Base-by-base conservation (phyloP, 2,797 vertebrate genomes). In the Mionectes olivaceus region DNA sequence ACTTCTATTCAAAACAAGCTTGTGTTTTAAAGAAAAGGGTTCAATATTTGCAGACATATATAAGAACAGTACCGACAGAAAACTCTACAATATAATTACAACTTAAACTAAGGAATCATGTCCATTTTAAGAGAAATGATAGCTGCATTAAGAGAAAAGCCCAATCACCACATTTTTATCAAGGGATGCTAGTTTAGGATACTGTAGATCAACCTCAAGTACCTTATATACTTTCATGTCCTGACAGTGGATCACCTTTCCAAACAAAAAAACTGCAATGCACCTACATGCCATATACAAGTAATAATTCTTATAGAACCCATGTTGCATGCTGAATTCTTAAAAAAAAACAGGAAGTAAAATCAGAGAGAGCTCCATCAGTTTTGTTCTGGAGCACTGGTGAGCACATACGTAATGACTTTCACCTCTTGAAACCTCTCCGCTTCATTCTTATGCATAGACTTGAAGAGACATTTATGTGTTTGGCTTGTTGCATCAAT, bases 391-490 rank as follows among this genome's bases (percentile, higher is more conserved):
- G 83, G 47, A 93, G 77, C 65, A 65, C 0, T 68, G 37, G 52
- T 7, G 14, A 86, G 61, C n/a, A 57, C 3, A 2, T 50, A 56
- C 1, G 0, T 85, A 93, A 92, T 73, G 59, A 93, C 49, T 96
- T 96, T 84, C 56, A 94, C 84, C 65, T 93, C 78, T 64, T 78
- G 74, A 90, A 96, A 90, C 22, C 18, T 59, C 59, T 71, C 56
- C 2, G 30, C 86, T 93, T 95, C 87, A 85, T 95, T 89, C 81
- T 87, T 92, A 91, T 96, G 92, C 93, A 93, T 88, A 95, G 93
- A 91, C 80, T 71, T 84, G 80, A 94, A 90, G 73, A 59, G 81
- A 69, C 55, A 87, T 89, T 92, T 78, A 78, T 67, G 28, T 32
- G 52, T 94, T 94, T 81, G 87, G 69, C 49, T 96, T 90, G 56